Conservation (phyloP, 2,888 invertebrate genomes). For the Oscheius onirici region DNA sequence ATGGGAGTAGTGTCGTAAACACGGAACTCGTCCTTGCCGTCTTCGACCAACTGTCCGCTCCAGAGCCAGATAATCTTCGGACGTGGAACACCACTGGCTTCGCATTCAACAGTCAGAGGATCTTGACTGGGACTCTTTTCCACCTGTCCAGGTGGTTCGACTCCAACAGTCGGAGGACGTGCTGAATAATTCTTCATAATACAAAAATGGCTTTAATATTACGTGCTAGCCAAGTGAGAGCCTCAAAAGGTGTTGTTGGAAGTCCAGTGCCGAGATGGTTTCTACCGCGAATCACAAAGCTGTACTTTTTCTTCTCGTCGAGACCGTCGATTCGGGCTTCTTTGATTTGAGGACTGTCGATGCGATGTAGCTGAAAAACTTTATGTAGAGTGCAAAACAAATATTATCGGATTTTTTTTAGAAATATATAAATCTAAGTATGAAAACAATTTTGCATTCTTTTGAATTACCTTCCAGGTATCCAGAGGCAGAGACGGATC, state of each 20-base stretch:
- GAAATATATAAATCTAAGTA: neutral
- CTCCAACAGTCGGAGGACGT: slow-evolving; percentile 56
- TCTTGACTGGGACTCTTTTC: slow-evolving; percentile 61
- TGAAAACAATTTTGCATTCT: no score
- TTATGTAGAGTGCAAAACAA: neutral
- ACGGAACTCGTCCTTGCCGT: slow-evolving; percentile 70
- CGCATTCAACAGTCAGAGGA: slow-evolving; percentile 65
- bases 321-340: slow-evolving; percentile 56
- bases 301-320: slow-evolving; percentile 67
- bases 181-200: slow-evolving; percentile 36
- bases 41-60: slow-evolving; percentile 65
- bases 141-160: slow-evolving; percentile 58
- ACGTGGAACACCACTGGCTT: slow-evolving; percentile 67
- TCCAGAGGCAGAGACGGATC: slow-evolving; percentile 62
- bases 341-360: slow-evolving; percentile 57
- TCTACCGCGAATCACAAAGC: slow-evolving; percentile 63
- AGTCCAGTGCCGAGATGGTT: slow-evolving; percentile 69
- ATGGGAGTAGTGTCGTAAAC: slow-evolving; percentile 65
- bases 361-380: slow-evolving; percentile 38
- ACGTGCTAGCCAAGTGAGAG: slow-evolving; percentile 65
- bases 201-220: neutral
- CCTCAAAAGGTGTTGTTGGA: slow-evolving; percentile 58
- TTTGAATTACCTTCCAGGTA: slow-evolving; percentile 59
- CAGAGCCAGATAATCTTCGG: slow-evolving; percentile 70
- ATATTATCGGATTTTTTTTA: neutral